A percentile compares a stretch with the other conserved stretches of the same genome.
Evolutionary conservation across 2,797 vertebrate species (phyloP).

Genomic region (Falco naumanni): DNA sequence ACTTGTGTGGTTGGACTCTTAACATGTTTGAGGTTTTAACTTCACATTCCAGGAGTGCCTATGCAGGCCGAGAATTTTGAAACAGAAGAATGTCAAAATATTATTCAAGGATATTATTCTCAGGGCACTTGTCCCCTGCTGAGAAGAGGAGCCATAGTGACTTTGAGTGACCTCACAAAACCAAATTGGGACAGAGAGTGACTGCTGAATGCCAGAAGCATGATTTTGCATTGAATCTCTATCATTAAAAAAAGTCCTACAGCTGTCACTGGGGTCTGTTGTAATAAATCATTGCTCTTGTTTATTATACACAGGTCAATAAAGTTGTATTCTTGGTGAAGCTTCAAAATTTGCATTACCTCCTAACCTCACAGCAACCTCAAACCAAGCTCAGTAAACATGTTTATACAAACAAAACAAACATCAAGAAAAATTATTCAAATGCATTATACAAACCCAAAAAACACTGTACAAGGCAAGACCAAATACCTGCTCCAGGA

Average conservation of each 20-base stretch:
- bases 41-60: not conserved
- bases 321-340: slow-evolving; percentile 17
- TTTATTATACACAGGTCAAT: slow-evolving; percentile 59
- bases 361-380: slow-evolving; percentile 18
- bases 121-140: not conserved
- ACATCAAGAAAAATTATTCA: slow-evolving; percentile 15
- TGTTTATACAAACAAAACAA: slow-evolving; percentile 49
- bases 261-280: not conserved
- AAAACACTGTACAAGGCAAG: not conserved
- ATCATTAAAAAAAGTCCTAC: slow-evolving; percentile 29
- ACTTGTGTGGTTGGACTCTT: not conserved
- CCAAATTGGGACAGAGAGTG: not conserved
- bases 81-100: slow-evolving; percentile 43
- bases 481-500: not conserved
- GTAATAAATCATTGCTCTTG: slow-evolving; percentile 62
- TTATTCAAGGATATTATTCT: slow-evolving; percentile 52
- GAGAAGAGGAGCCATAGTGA: slow-evolving; percentile 2
- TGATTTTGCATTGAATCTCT: slow-evolving; percentile 35
- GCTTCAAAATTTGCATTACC: slow-evolving; percentile 1
- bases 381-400: not conserved
- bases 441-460: not conserved
- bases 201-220: slow-evolving; percentile 40
- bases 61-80: slow-evolving; percentile 18
- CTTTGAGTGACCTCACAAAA: slow-evolving; percentile 39
- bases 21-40: not conserved